Evolutionary conservation across 2,888 invertebrate genomes (phyloP).

Genomic region (Morpho achilles): DNA sequence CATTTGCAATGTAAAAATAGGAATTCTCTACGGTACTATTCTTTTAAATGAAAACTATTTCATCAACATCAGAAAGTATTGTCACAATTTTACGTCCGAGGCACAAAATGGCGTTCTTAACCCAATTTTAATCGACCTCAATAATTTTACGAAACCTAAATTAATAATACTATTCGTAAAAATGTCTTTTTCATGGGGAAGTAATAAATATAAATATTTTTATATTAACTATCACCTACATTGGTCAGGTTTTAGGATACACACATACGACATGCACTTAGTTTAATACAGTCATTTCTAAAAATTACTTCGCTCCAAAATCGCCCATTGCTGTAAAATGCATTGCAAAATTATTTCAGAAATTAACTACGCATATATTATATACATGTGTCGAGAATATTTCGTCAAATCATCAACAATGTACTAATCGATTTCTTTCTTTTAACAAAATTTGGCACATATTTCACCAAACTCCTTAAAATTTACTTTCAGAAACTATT

Average conservation of each 20-base stretch:
- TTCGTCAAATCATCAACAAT: conserved; percentile 19
- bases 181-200: conserved; percentile 75
- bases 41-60: conserved; percentile 22
- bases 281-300: conserved; percentile 23
- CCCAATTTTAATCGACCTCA: conserved; percentile 69
- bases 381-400: conserved; percentile 17
- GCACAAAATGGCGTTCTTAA: conserved; percentile 74
- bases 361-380: conserved; percentile 26
- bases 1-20: no score
- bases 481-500: conserved; percentile 38
- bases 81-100: conserved; percentile 58
- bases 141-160: conserved; percentile 69
- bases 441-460: conserved; percentile 50
- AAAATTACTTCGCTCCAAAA: conserved; percentile 25
- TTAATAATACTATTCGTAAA: conserved; percentile 80
- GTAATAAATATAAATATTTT: conserved; percentile 72
- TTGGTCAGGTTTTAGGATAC: conserved; percentile 76
- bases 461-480: conserved; percentile 43
- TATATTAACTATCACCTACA: conserved; percentile 66
- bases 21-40: no score
- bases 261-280: conserved; percentile 50
- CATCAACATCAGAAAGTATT: conserved; percentile 47
- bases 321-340: conserved; percentile 25
- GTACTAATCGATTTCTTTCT: conserved; percentile 10
- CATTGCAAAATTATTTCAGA: conserved; percentile 28